Evolutionary conservation across 1,140 invertebrate genomes (phyloP), one percentile per base, ranked within the genome.

Genomic region (Hyposmocoma kahamanoa): DNA sequence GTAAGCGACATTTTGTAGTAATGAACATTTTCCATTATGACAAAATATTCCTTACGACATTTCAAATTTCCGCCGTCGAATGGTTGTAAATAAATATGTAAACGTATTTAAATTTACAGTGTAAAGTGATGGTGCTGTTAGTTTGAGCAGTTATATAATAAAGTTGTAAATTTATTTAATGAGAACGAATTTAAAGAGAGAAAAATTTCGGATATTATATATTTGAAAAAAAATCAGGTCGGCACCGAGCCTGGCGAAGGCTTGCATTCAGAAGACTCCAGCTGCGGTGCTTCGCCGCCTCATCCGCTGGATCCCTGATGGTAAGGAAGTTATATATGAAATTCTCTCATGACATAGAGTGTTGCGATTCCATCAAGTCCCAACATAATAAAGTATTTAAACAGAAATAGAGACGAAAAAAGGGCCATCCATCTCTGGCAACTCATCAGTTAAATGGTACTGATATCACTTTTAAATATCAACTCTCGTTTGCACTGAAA

Each of bases 241-340:
- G 67, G 71, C 21, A 66, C 69, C 13, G 73, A 78, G 10, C 17
- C 64, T 41, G 63, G 66, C 43, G 68, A 72, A 18, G 62, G 56
- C 4, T 56, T 59, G 28, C 74, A 74, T 22, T 80, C 74, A 2
- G 76, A 72, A 39, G 74, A 77, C 62, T 77, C 72, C 53, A 80
- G 77, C 51, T 71, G 69, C 53, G 77, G 75, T 0, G 68, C 75
- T 18, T 81, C 77, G n/a, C 76, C 74, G 22, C 73, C 74, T 18
- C 70, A 67, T 43, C 67, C 65, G 5, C 22, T 46, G 42, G 71
- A 74, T 44, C 69, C 69, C 50, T 75, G 71, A 80, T 68, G 73
- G 71, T 72, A 13, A 64, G 55, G 13, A 21, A 21, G 24, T 6
- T 28, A 28, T 6, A 28, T 28, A 28, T 11, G 11, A 6, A 28